Base-by-base conservation (phyloP, 2,888 invertebrate species). In the Apamea sordens region DNA sequence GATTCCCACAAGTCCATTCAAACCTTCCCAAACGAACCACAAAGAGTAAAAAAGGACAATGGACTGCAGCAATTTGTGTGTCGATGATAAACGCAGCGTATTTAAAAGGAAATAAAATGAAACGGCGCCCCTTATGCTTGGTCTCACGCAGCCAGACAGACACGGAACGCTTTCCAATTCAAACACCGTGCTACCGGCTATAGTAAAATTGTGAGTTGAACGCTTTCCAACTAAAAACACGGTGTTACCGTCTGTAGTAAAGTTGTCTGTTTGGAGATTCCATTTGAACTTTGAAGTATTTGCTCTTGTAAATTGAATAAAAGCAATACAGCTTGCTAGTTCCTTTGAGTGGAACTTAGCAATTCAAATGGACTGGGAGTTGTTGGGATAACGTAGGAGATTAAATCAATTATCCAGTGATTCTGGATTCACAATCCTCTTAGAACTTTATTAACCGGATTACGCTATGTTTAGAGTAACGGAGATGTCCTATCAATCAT, bases 101-200 rank as follows among this genome's bases (percentile, higher is more conserved):
- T 89, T 85, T 86, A 85, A 81, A 87, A 82, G 63, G 72, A 86
- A 88, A 88, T 77, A 89, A 90, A 89, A 89, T 83, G 61, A 86
- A 86, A 74, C 74, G 21, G 71, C 70, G 36, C 59, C 77, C 76
- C 71, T 74, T 77, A 73, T 78, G 73, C 73, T 77, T 73, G 70
- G 65, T 90, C 84, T 83, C 87, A 85, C 83, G 86, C 82, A 68
- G 81, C 77, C 82, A 79, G 44, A 73, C 71, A 67, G 56, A 73
- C 77, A 76, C 71, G 24, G 59, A 41, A 73, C 44, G 79, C 80
- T 79, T 90, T 86, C 76, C 85, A 82, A 75, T 67, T 86, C 21
- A 32, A 41, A 70, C 78, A 74, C 70, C 2, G 79, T 76, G 74
- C 76, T 53, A 15, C 15, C 47, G n/a, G 67, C 18, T 18, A 15